A percentile compares a stretch with the other conserved stretches of the same genome.
Evolutionary conservation across 1,140 invertebrate species (phyloP).

Genomic region (Dendroctonus ponderosae): DNA sequence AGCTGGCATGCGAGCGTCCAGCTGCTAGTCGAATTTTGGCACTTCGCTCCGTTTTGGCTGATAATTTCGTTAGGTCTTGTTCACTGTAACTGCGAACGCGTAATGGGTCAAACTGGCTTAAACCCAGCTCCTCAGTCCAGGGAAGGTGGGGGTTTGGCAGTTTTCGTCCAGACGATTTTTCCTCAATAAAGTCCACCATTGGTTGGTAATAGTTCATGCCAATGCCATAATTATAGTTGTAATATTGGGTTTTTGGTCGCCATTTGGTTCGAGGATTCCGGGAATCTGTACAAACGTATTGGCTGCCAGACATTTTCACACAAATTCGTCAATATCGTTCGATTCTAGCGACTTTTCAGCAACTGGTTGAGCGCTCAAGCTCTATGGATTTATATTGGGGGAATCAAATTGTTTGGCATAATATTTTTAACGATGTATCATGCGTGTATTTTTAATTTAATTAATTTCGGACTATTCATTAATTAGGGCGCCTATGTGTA

Average conservation of each 20-base stretch:
- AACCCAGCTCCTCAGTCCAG: slow-evolving; percentile 68
- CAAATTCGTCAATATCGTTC: not conserved
- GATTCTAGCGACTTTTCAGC: not conserved
- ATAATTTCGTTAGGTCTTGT: slow-evolving; percentile 62
- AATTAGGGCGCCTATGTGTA: too few species aligned
- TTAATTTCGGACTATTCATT: too few species aligned
- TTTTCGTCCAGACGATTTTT: slow-evolving; percentile 50
- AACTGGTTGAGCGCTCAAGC: slow-evolving; percentile 3
- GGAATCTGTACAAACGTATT: slow-evolving; percentile 3
- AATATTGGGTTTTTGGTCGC: slow-evolving; percentile 65
- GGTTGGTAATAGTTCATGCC: slow-evolving; percentile 80
- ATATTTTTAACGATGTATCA: slow-evolving; percentile 2
- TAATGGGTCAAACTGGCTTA: slow-evolving; percentile 56
- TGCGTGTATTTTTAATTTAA: not conserved
- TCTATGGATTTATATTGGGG: slow-evolving; percentile 3
- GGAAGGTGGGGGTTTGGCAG: slow-evolving; percentile 66
- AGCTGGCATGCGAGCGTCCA: slow-evolving; percentile 51
- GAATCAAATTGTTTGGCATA: slow-evolving; percentile 9
- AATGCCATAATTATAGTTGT: slow-evolving; percentile 76
- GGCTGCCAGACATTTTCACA: slow-evolving; percentile 5
- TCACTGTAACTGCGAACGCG: slow-evolving; percentile 55
- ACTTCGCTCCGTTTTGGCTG: slow-evolving; percentile 62
- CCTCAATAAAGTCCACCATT: slow-evolving; percentile 77
- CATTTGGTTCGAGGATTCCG: slow-evolving; percentile 34
- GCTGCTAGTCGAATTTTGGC: slow-evolving; percentile 64